Percentiles rank a stretch among this genome's conserved stretches.
Conservation (phyloP, 2,113 vertebrate species). For the Pachypanchax playfairii region DNA sequence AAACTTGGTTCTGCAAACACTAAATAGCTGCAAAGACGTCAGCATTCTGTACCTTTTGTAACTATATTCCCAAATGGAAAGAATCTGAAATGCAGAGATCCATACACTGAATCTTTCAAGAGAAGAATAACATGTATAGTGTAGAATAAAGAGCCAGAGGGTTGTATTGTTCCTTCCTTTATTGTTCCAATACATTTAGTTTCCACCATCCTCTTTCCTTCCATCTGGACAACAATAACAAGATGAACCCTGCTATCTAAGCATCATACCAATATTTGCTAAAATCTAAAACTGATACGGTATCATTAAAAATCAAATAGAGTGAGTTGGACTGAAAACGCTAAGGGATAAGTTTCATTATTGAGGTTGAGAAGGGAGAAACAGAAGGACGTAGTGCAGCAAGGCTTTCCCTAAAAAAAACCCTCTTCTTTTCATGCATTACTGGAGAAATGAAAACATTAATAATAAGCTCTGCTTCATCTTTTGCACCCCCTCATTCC, state of each 20-base stretch:
- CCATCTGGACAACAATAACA: constrained; percentile 30
- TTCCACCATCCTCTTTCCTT: constrained; percentile 9
- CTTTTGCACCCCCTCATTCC: background rate
- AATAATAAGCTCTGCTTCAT: constrained; percentile 55
- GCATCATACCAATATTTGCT: constrained; percentile 7
- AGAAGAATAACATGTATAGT: constrained; percentile 7
- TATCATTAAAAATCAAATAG: constrained; percentile 53
- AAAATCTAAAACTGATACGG: constrained; percentile 30
- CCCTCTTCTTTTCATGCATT: constrained; percentile 50
- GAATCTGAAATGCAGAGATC: background rate
- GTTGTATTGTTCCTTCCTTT: constrained; percentile 35
- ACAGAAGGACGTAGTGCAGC: constrained; percentile 15
- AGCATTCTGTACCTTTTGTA: constrained; percentile 8
- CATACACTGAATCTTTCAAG: constrained; percentile 20
- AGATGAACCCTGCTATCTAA: constrained; percentile 35
- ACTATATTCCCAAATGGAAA: background rate
- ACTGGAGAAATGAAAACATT: constrained; percentile 56
- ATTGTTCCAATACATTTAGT: constrained; percentile 28
- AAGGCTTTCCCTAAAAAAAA: constrained; percentile 3
- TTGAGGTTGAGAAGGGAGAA: constrained; percentile 20
- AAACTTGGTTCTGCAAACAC: constrained; percentile 1
- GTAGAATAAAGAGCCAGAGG: constrained; percentile 26
- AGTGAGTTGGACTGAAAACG: constrained; percentile 34
- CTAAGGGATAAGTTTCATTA: constrained; percentile 46
- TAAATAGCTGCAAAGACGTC: constrained; percentile 6